Evolutionary conservation across 2,797 vertebrate genomes (phyloP).

Genomic region (Natrix natrix): DNA sequence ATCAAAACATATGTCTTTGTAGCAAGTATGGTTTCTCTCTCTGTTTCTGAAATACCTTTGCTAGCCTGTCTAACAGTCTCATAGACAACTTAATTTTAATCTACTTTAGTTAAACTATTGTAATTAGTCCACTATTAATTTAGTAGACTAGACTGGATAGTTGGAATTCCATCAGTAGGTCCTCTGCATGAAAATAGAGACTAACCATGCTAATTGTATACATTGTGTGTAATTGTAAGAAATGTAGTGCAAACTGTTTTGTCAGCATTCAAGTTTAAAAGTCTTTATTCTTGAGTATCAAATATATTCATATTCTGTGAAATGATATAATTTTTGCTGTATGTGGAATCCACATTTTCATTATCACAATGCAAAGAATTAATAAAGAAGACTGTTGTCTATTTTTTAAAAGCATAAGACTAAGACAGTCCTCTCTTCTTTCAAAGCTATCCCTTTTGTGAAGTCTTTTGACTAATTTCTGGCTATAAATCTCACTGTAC

Average conservation of each 20-base stretch:
- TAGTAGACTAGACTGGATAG: background rate
- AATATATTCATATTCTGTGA: background rate
- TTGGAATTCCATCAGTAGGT: background rate
- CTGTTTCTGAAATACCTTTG: background rate
- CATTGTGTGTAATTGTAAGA: background rate
- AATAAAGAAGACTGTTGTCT: background rate
- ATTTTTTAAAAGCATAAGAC: background rate
- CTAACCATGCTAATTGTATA: background rate
- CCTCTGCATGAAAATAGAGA: background rate
- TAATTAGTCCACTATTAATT: background rate
- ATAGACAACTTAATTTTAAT: background rate
- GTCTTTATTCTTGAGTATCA: background rate
- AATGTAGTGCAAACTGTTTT: background rate
- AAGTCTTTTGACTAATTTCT: background rate
- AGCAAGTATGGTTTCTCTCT: background rate
- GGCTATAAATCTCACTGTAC: background rate
- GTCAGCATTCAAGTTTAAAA: background rate
- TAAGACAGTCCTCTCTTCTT: background rate
- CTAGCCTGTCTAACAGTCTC: background rate
- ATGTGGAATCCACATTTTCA: background rate
- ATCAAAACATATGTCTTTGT: background rate
- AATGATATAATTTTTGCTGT: background rate
- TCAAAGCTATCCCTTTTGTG: background rate
- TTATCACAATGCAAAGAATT: background rate
- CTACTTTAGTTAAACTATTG: background rate